These are phyloP conservation scores for Mesochorus sp. DNA, from an alignment of 2,888 invertebrate species.

Conservation along the genomic window DNA sequence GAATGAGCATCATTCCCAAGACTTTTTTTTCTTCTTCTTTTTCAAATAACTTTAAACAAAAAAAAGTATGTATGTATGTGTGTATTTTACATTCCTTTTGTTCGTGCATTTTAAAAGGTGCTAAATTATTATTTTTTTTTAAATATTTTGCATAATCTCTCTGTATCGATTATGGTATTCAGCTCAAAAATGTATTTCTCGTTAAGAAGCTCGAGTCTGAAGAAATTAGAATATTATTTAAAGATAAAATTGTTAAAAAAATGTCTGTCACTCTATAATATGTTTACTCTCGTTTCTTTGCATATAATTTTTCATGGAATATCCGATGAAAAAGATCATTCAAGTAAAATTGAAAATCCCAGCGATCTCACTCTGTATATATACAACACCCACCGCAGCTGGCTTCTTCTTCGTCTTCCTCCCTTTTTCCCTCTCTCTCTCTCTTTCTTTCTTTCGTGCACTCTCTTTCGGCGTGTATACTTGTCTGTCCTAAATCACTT, in stretches of 20 bases:
- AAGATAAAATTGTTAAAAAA: too few relatives aligned
- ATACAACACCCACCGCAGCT: conserved; percentile 2
- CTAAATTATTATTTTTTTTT: background rate
- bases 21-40: background rate
- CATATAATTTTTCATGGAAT: too few relatives aligned
- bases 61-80: too few relatives aligned
- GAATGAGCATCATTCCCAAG: background rate
- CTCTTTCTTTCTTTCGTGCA: background rate
- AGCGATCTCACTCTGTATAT: conserved; percentile 15
- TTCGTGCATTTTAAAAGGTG: background rate
- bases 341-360: background rate
- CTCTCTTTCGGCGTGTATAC: conserved; percentile 28
- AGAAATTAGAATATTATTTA: too few relatives aligned
- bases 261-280: too few relatives aligned
- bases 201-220: too few relatives aligned
- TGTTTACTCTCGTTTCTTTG: too few relatives aligned
- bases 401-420: conserved; percentile 9
- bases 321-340: too few relatives aligned
- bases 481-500: conserved; percentile 69
- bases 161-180: background rate
- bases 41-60: too few relatives aligned
- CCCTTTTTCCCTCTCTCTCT: conserved; percentile 2
- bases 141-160: background rate
- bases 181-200: background rate
- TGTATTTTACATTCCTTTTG: too few relatives aligned